Evolutionary conservation across 1,140 invertebrate species (phyloP), one percentile per base, ranked within the genome.

Genomic region (Orchestia grillus): DNA sequence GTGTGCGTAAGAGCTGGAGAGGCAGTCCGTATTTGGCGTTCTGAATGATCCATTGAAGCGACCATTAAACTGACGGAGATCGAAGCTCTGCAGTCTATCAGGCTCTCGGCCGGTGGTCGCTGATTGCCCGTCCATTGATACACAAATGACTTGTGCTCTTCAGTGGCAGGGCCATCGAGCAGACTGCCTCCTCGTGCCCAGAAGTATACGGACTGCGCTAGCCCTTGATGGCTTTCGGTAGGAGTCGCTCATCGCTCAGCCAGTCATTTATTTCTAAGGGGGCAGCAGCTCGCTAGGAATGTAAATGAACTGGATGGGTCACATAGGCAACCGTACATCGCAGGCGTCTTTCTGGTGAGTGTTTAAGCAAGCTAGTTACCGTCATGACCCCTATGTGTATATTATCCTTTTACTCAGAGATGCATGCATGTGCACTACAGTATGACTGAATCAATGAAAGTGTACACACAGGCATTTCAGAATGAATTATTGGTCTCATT

Each of bases 41-140:
- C 88, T 90, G 44, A 94, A 94, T 94, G 92, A 45, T 45, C 92
- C 92, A 94, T 94, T 94, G 92, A 44, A 44, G 19, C 92, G 43
- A 94, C 88, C 88, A 91, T 91, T 44, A 42, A 91, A 91, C 88
- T 43, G 44, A 91, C 44, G 43, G 43, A 94, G 92, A 94, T 94
- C 41, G 44, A 40, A 40, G 44, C 92, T 45, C 6, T 90, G 43
- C 88, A 90, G 88, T 90, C 88, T 90, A 90, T 90, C 88, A 94
- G 44, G 43, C 43, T 43, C 92, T 94, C 44, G 43, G 44, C 44
- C 92, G 43, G 92, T 45, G 92, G 92, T 44, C 43, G 41, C 44
- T 94, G 92, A 94, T 94, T 94, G 92, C 41, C 44, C 44, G 40
- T 94, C 92, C 92, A 94, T 94, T 94, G 92, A 94, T 94, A 94